phyloP scores from a whole-genome alignment of 2,888 invertebrate species.

The Netelia inedita region DNA sequence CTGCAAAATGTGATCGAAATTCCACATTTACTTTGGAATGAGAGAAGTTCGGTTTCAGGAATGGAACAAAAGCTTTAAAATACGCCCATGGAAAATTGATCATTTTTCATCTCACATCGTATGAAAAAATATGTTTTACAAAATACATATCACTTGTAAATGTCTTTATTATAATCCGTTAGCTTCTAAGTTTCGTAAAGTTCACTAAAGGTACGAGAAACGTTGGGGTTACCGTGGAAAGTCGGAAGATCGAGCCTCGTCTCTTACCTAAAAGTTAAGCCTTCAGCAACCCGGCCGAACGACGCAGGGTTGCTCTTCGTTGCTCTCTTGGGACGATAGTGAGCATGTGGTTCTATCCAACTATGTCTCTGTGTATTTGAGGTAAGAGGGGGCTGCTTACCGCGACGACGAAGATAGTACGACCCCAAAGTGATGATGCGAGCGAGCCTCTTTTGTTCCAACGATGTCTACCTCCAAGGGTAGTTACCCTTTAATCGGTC shows the following conservation, averaged over 20 bases:
- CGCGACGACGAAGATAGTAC: slow-evolving; percentile 37
- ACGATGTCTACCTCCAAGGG: slow-evolving; percentile 41
- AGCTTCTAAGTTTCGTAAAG: neutral
- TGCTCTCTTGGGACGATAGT: neutral
- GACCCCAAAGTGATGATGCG: slow-evolving; percentile 15
- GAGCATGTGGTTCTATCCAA: neutral
- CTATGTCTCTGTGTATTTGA: neutral
- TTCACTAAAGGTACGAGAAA: neutral
- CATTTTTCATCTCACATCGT: neutral
- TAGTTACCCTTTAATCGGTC: slow-evolving; percentile 68
- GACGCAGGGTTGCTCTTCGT: slow-evolving; percentile 29
- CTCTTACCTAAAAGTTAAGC: slow-evolving; percentile 27
- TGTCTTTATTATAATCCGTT: neutral
- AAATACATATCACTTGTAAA: neutral
- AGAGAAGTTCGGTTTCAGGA: no score
- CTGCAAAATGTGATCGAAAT: no score
- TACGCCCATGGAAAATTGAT: no score
- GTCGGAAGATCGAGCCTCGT: slow-evolving; percentile 25
- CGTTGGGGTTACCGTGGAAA: slow-evolving; percentile 10
- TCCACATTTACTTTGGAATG: no score
- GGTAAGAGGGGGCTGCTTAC: slow-evolving; percentile 13
- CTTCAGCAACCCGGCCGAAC: slow-evolving; percentile 1
- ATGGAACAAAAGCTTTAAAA: no score
- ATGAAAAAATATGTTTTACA: no score
- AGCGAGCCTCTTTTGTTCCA: slow-evolving; percentile 39